A percentile compares a stretch with the other conserved stretches of the same genome.
Evolutionary conservation across 2,888 invertebrate species (phyloP).

Genomic region (Abscondita cerata): DNA sequence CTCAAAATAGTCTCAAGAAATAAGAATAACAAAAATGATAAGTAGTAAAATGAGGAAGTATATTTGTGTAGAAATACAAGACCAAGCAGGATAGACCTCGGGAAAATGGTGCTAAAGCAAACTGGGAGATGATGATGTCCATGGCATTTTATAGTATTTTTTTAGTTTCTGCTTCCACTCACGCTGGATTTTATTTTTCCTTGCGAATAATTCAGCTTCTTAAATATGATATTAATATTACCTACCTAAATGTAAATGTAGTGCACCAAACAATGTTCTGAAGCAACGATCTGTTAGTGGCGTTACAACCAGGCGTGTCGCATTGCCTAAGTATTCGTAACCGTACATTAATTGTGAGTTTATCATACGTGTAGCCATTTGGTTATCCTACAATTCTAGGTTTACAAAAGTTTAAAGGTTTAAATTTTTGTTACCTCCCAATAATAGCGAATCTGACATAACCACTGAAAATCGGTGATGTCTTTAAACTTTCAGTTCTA

Average conservation of each 20-base stretch:
- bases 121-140: too few relatives aligned
- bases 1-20: too few relatives aligned
- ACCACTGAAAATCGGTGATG: conserved; percentile 90
- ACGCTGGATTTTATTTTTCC: too few relatives aligned
- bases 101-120: too few relatives aligned
- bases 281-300: conserved; percentile 94
- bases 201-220: too few relatives aligned
- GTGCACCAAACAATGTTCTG: conserved; percentile 89
- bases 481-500: conserved; percentile 68
- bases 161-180: too few relatives aligned
- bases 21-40: too few relatives aligned
- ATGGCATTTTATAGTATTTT: too few relatives aligned
- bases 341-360: conserved; percentile 89
- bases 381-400: conserved; percentile 57
- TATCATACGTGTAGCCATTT: conserved; percentile 82
- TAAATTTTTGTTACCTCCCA: conserved; percentile 75
- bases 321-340: conserved; percentile 94
- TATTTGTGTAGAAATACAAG: too few relatives aligned
- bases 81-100: too few relatives aligned
- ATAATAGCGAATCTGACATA: conserved; percentile 85
- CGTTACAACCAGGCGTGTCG: conserved; percentile 87
- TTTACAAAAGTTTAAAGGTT: too few relatives aligned
- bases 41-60: too few relatives aligned
- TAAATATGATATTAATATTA: not conserved
- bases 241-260: conserved; percentile 83